Conservation (phyloP, 2,797 vertebrate species). For the Ispidina picta region DNA sequence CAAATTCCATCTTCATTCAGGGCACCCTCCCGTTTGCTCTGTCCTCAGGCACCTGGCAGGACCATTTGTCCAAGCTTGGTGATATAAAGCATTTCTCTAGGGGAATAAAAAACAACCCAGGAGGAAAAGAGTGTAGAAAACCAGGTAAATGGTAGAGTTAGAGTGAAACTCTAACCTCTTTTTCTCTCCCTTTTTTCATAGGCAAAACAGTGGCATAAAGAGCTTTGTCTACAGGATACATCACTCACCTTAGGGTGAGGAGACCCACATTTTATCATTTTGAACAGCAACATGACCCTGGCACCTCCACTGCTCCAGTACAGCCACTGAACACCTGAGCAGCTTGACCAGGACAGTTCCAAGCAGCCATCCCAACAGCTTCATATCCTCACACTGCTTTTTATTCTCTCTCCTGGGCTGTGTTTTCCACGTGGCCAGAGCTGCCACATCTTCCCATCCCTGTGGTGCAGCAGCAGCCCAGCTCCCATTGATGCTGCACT, state of each 20-base stretch:
- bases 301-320: background rate
- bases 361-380: background rate
- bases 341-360: background rate
- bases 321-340: background rate
- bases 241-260: background rate
- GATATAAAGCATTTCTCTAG: background rate
- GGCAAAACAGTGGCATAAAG: background rate
- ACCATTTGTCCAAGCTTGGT: background rate
- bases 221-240: background rate
- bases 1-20: background rate
- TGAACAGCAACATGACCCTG: background rate
- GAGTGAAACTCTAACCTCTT: background rate
- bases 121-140: background rate
- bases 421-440: background rate
- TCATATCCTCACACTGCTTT: background rate
- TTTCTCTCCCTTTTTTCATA: background rate
- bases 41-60: background rate
- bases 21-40: background rate
- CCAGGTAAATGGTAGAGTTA: background rate
- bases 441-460: background rate
- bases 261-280: background rate
- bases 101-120: rapidly evolving
- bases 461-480: background rate
- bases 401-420: rapidly evolving
- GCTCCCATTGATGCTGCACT: background rate